Evolutionary conservation across 2,888 invertebrate species (phyloP), one percentile per base, ranked within the genome.

Genomic region (Gonocerus acuteangulatus): DNA sequence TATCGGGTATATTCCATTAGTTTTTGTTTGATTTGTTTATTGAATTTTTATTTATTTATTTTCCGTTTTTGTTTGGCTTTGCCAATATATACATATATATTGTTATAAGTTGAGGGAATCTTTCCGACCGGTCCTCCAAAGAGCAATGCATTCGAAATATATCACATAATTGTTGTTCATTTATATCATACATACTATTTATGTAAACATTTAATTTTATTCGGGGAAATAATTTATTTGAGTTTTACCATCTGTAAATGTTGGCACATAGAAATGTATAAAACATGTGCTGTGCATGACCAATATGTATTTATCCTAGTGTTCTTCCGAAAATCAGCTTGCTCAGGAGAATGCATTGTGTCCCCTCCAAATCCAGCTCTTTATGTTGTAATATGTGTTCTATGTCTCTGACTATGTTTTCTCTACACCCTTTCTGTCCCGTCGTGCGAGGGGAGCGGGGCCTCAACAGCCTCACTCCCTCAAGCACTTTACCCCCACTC

Each of bases 341-440:
- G 39, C 39, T 39, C 9, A 39, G 65, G 56, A 61, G 62, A 65
- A 65, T 65, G 65, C 65, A 61, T 63, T 65, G 65, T 60, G 62
- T 48, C 49, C 48, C 48, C 62, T 36, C 44, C 60, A 47, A 39
- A 54, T 57, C 54, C 60, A 60, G 51, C 60, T 65, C 56, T 63
- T 60, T 60, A 57, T 64, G 64, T 64, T 64, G 64, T 64, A 60
- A 61, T 64, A 59, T 64, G 64, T 64, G 62, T 65, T 64, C 36
- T 60, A 39, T 39, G 39, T 15, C 39, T 39, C 39, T 39, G 39
- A 39, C 39, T 54, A 54, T 54, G 39, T 36, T 54, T 54, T 23
- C 34, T 39, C 21, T 54, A 51, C 23, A 54, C 54, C 54, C 42
- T 39, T 39, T 39, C 39, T 39, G 39, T 15, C 39, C 39, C 4